These are phyloP conservation scores for Bubalus kerabau DNA, from an alignment of 2,113 vertebrate species.

Conservation along the genomic window DNA sequence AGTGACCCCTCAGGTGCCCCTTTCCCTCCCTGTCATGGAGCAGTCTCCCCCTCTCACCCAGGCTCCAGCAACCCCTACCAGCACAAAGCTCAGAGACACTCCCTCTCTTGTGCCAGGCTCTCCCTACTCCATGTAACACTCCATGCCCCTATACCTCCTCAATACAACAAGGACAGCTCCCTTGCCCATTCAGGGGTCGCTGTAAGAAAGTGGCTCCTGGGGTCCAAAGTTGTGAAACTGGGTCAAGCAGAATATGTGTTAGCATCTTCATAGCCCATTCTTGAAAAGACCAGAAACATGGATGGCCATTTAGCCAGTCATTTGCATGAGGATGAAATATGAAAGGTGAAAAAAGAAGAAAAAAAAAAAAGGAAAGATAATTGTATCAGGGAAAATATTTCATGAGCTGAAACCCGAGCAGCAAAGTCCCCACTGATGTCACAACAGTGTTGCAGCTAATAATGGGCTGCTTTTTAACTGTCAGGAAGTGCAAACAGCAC, in stretches of 20 bases:
- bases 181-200: background rate
- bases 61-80: background rate
- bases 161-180: background rate
- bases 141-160: background rate
- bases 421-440: constrained; percentile 51
- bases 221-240: background rate
- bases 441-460: constrained; percentile 51
- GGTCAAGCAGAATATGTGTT: background rate
- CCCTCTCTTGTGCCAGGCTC: background rate
- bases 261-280: background rate
- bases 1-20: too few relatives aligned
- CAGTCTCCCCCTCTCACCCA: background rate
- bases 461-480: constrained; percentile 51
- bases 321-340: constrained; percentile 4
- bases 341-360: background rate
- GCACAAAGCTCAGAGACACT: background rate
- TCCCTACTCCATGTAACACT: background rate
- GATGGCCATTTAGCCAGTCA: background rate
- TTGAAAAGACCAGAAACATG: background rate
- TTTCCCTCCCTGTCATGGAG: background rate
- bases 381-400: background rate
- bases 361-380: background rate
- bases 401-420: constrained; percentile 40
- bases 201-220: background rate
- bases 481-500: constrained; percentile 49